Base-by-base conservation (phyloP, 92 coral and sea anemone genomes). In the Micromussa lordhowensis region DNA sequence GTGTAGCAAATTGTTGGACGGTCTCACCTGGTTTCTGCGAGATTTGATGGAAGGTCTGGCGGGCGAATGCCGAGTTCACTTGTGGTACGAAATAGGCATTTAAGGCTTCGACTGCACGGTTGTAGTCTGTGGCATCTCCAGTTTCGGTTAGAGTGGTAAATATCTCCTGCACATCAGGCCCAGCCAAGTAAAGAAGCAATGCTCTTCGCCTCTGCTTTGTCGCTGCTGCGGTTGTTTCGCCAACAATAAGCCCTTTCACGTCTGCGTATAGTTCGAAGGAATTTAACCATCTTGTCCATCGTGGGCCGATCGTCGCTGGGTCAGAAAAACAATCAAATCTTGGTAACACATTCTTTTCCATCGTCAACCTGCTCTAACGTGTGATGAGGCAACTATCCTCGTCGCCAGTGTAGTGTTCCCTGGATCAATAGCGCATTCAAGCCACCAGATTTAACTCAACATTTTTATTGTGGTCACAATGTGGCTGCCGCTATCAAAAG, bases 121-220 rank as follows among this genome's bases (percentile, higher is more conserved):
- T 35, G 29, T 75, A 75, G 1, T 73, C 31, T 73, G 78, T 73
- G 31, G 78, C 78, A 16, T 32, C 79, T 53, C 57, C 79, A 53
- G 55, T 75, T 36, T 44, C 58, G 18, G 79, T 75, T 75, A 21
- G 36, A 35, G 79, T 75, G 57, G 79, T 75, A 36, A 75, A 75
- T 44, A n/a, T n/a, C n/a, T n/a, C n/a, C n/a, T n/a, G n/a, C n/a
- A n/a, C n/a, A n/a, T n/a, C n/a, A n/a, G n/a, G 49, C 49, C 79
- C 90, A 34, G 93, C 93, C 24, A 86, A 53, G 77, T 91, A 88
- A 1, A 86, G 85, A 19, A 91, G 53, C 75, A 86, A 48, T 32
- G 93, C 91, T 16, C 88, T 68, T 48, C 93, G 85, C 49, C 88
- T 76, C 58, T 86, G 90, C 31, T 82, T 91, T 72, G 87, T 86